Percentiles rank a stretch among this genome's conserved stretches.
Conservation (phyloP, 1,140 invertebrate species). For the Onthophagus taurus region DNA sequence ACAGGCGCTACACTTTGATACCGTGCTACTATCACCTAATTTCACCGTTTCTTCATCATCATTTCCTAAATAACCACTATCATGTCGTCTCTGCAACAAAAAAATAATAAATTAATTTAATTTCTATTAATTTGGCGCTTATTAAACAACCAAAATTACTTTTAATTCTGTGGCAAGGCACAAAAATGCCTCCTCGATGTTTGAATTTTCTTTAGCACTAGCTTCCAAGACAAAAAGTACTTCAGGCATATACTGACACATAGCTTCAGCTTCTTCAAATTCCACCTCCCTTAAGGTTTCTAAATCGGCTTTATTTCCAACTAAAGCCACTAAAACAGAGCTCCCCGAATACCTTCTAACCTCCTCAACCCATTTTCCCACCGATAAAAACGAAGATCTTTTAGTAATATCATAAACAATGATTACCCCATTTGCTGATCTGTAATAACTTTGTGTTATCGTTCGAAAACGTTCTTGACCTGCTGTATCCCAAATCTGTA, state of each 20-base stretch:
- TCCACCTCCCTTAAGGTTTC: slow-evolving; percentile 73
- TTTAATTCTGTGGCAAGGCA: slow-evolving; percentile 80
- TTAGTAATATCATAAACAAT: slow-evolving; percentile 95
- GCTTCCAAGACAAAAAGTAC: slow-evolving; percentile 80
- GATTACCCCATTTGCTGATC: slow-evolving; percentile 85
- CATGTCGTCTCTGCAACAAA: slow-evolving; percentile 51
- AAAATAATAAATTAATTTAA: not conserved
- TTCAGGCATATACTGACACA: slow-evolving; percentile 76
- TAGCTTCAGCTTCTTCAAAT: slow-evolving; percentile 69
- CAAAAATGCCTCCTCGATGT: slow-evolving; percentile 85
- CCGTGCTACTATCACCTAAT: slow-evolving; percentile 43
- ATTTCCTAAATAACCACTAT: slow-evolving; percentile 48
- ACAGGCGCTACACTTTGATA: slow-evolving; percentile 33
- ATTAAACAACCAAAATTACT: slow-evolving; percentile 39
- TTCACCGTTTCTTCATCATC: slow-evolving; percentile 49
- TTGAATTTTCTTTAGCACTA: slow-evolving; percentile 88
- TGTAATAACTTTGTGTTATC: slow-evolving; percentile 91
- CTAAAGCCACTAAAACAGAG: slow-evolving; percentile 78
- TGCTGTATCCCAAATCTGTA: slow-evolving; percentile 92
- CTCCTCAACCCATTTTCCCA: slow-evolving; percentile 91
- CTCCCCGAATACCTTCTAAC: slow-evolving; percentile 81
- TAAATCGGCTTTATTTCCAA: slow-evolving; percentile 88
- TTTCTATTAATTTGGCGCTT: not conserved
- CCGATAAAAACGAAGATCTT: slow-evolving; percentile 74
- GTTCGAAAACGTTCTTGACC: slow-evolving; percentile 87